Evolutionary conservation across 30 jellyfish, hydroid and myxozoan genomes (phyloP).

Genomic region (Mastigias papua): DNA sequence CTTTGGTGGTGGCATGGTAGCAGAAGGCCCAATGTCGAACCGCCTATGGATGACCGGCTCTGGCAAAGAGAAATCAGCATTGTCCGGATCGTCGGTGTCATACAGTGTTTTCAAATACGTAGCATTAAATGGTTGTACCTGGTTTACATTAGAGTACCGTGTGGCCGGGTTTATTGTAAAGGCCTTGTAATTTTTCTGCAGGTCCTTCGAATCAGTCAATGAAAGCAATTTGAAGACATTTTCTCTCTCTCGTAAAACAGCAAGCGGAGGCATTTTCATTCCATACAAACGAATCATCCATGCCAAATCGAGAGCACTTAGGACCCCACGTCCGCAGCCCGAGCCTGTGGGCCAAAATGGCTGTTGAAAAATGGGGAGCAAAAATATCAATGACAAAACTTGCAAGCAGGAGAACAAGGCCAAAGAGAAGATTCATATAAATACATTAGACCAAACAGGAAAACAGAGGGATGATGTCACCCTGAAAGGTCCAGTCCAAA

Average conservation of each 20-base stretch:
- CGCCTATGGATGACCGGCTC: constrained; percentile 50
- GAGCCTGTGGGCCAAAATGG: constrained; percentile 99
- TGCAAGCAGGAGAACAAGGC: too few relatives aligned
- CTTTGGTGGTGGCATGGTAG: constrained; percentile 50
- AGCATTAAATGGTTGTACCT: constrained; percentile 65
- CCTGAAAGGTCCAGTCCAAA: too few relatives aligned
- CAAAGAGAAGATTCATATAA: too few relatives aligned
- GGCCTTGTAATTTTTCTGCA: constrained; percentile 91
- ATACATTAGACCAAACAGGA: too few relatives aligned
- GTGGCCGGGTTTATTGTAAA: constrained; percentile 97
- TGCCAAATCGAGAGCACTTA: constrained; percentile 92
- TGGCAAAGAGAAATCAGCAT: constrained; percentile 87
- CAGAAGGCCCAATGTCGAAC: constrained; percentile 74
- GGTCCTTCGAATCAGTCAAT: constrained; percentile 81
- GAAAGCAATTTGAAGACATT: constrained; percentile 93
- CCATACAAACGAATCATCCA: constrained; percentile 97
- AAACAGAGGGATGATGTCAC: too few relatives aligned
- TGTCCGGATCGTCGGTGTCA: constrained; percentile 95
- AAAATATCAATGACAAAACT: too few relatives aligned
- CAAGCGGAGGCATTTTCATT: constrained; percentile 86
- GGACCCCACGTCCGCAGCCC: constrained; percentile 98
- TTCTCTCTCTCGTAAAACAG: constrained; percentile 93
- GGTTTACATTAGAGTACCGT: constrained; percentile 84
- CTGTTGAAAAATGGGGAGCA: too few relatives aligned
- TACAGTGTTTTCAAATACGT: constrained; percentile 78